Conservation (phyloP, 2,888 invertebrate genomes). For the Cephus sareptanus region DNA sequence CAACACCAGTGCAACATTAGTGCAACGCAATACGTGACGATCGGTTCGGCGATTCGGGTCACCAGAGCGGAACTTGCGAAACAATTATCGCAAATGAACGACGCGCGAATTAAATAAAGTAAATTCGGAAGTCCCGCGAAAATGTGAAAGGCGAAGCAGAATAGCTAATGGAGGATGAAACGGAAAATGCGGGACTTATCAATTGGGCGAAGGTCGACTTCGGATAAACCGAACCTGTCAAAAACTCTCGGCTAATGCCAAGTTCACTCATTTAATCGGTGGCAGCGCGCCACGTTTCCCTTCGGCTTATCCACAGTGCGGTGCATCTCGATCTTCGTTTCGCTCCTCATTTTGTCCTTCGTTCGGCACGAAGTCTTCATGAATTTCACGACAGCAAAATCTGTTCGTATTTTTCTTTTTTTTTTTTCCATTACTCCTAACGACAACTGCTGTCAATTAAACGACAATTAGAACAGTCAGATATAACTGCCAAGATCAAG, state of each 20-base stretch:
- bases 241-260: constrained; percentile 13
- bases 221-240: constrained; percentile 3
- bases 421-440: neutral
- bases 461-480: neutral
- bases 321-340: neutral
- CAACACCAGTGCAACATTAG: neutral
- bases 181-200: constrained; percentile 18
- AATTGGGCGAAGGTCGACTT: constrained; percentile 17
- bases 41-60: neutral
- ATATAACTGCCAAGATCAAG: neutral
- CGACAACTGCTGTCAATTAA: neutral
- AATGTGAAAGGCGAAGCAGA: neutral
- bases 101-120: neutral
- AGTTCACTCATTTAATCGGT: constrained; percentile 16
- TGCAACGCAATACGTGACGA: neutral
- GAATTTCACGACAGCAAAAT: neutral
- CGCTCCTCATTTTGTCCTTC: too few relatives aligned
- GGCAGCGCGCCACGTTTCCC: constrained; percentile 1
- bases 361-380: neutral
- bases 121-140: neutral
- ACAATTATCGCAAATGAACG: neutral
- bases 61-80: neutral
- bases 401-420: neutral
- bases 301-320: neutral
- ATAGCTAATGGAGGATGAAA: neutral